phyloP scores from a whole-genome alignment of 2,113 vertebrate genomes.

The Arenaria interpres region DNA sequence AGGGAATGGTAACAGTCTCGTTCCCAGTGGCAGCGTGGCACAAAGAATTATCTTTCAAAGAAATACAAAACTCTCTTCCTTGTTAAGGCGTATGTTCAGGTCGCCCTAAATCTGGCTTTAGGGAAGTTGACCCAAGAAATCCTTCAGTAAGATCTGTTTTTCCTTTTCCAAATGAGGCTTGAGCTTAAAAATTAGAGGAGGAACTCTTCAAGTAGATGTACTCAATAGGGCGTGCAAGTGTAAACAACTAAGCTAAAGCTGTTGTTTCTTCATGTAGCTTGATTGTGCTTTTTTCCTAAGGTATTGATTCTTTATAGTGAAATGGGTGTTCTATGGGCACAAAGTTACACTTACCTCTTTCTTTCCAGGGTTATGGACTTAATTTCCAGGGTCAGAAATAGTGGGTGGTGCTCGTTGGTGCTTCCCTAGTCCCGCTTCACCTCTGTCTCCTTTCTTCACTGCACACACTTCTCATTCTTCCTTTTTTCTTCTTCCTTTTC shows the following conservation, averaged over 20 bases:
- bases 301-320: neutral
- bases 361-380: neutral
- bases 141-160: neutral
- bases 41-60: neutral
- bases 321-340: neutral
- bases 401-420: rapidly evolving
- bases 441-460: neutral
- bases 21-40: neutral
- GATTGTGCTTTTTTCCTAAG: neutral
- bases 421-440: neutral
- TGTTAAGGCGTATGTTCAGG: neutral
- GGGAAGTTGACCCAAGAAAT: neutral
- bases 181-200: neutral
- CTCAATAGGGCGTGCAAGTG: neutral
- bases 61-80: neutral
- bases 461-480: neutral
- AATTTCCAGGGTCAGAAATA: neutral
- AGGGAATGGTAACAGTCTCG: neutral
- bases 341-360: neutral
- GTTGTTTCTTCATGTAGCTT: neutral
- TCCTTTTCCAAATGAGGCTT: neutral
- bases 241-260: neutral
- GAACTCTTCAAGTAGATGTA: neutral
- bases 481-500: neutral
- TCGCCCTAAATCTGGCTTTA: neutral